phyloP scores from a whole-genome alignment of 2,113 vertebrate species.

The Phaetusa simplex region DNA sequence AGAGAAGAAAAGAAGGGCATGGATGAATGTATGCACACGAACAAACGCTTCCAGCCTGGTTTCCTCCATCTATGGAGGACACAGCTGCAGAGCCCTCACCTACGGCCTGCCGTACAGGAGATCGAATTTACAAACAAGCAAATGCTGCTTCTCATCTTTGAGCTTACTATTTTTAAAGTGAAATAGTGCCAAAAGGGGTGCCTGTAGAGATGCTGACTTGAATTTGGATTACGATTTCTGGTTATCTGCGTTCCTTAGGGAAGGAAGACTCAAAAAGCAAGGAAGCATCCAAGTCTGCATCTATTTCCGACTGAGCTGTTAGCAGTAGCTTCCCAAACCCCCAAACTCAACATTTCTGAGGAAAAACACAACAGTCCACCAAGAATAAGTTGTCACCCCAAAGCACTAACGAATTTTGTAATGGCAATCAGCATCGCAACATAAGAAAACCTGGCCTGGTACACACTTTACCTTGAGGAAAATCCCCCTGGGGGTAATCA shows the following conservation, averaged over 20 bases:
- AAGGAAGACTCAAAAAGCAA: neutral
- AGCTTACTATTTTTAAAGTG: neutral
- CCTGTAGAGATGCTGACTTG: neutral
- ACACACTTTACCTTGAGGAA: constrained; percentile 81
- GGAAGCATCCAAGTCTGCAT: neutral
- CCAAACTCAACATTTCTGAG: neutral
- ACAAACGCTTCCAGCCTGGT: neutral
- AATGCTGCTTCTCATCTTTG: neutral
- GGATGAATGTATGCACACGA: neutral
- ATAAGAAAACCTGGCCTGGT: neutral
- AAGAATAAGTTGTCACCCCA: neutral
- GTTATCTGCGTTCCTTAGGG: neutral
- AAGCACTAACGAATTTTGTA: neutral
- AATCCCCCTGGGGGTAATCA: constrained; percentile 94
- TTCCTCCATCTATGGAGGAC: neutral
- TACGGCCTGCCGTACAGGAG: rapidly evolving
- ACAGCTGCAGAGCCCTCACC: neutral
- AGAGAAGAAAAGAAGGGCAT: neutral
- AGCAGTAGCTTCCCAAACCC: neutral
- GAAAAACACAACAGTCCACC: neutral
- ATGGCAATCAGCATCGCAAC: neutral
- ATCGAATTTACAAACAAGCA: neutral
- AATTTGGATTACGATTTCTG: neutral
- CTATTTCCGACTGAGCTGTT: neutral
- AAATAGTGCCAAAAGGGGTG: neutral